Conservation (phyloP, 2,888 invertebrate species). For the Macrophya annulata region DNA sequence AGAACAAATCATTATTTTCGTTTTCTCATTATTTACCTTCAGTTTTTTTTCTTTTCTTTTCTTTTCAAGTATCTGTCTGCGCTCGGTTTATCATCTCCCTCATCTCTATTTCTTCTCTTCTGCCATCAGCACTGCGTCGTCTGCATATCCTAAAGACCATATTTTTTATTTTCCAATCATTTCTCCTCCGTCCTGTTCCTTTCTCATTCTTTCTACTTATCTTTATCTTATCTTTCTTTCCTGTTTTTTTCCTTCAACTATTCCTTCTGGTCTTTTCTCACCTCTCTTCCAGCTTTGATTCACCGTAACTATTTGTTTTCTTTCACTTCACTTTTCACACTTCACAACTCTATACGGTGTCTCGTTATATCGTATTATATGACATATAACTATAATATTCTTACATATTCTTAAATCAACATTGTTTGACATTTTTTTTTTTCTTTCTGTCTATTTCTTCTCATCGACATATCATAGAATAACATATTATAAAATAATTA, state of each 20-base stretch:
- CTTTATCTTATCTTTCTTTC: too few species aligned
- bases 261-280: too few species aligned
- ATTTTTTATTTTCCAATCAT: constrained; percentile 53
- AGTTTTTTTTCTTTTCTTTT: constrained; percentile 44
- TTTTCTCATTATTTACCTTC: constrained; percentile 52
- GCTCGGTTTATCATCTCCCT: constrained; percentile 49
- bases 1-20: constrained; percentile 55
- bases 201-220: neutral
- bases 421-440: neutral
- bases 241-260: too few species aligned
- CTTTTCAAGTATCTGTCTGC: constrained; percentile 44
- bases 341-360: too few species aligned
- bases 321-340: too few species aligned
- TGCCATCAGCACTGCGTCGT: neutral
- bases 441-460: neutral
- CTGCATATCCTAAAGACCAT: constrained; percentile 57
- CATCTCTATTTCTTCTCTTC: constrained; percentile 45
- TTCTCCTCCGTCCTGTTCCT: constrained; percentile 53
- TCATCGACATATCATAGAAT: too few species aligned
- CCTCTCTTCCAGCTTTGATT: too few species aligned
- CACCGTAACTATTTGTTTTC: too few species aligned
- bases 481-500: too few species aligned
- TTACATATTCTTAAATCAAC: neutral
- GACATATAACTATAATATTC: neutral
- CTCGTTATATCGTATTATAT: neutral